Base-by-base conservation (phyloP, 2,797 vertebrate species). In the Pangasius larnaudii region DNA sequence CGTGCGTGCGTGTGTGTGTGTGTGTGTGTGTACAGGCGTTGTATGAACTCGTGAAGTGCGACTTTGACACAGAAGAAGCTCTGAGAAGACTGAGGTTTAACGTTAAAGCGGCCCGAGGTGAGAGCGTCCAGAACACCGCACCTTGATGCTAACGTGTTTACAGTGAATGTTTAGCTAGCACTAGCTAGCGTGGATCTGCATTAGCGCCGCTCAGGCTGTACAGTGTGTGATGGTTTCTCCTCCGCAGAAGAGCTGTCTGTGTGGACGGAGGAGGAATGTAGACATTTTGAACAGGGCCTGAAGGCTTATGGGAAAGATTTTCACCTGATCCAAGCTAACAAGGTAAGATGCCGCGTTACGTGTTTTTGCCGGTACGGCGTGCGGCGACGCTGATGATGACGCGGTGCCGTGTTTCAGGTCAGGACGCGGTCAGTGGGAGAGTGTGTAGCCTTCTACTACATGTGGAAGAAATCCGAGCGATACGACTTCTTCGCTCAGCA, bases 401-500 rank as follows among this genome's bases (percentile, higher is more conserved):
- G 18, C 18, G 1, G 14, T 56, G 8, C 27, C 13, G 10, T 30
- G 46, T 94, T 94, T 94, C 89, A 99, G 99, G 98, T 99, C 90
- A 97, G 98, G 96, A 99, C 98, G 88, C 96, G 99, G 93, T 99
- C 98, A 42, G 98, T 99, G 92, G 98, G 98, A 91, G 98, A 99
- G 93, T 99, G 99, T 95, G 98, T 99, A 93, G 98, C 98, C 51
- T 99, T 99, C 94, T 99, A 99, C 94, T 99, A 99, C 95, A 99
- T 99, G 98, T 99, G 99, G 99, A 99, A 99, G 94, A 99, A 99
- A 93, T 99, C 99, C 2, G 99, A 99, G 94, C 97, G 98, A 91
- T 99, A 99, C 39, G 99, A 99, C 96, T 99, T 99, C 97, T 99
- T 99, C 94, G 99, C 99, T 90, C 98, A 99, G 95, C 99, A 99